A percentile compares a stretch with the other conserved stretches of the same genome.
Evolutionary conservation across 37 sponge, comb jelly and placozoan genomes (phyloP).

Genomic region (Mnemiopsis leidyi): DNA sequence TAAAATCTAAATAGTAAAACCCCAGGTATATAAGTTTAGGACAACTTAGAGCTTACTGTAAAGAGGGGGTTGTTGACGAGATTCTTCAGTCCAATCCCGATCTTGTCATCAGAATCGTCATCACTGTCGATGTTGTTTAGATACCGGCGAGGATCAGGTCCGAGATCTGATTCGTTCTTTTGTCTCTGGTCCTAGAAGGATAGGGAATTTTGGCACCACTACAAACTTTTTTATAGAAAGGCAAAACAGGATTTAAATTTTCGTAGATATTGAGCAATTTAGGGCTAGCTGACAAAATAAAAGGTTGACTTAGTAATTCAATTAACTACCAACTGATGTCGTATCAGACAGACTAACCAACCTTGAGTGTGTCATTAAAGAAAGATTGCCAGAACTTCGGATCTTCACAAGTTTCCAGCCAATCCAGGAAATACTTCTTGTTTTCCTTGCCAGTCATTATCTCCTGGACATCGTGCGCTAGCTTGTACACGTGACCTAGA

Average conservation of each 20-base stretch:
- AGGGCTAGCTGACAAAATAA: too few species aligned
- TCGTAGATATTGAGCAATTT: too few species aligned
- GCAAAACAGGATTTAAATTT: too few species aligned
- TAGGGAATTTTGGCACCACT: too few species aligned
- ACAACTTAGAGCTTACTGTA: conserved; percentile 32
- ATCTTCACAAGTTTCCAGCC: conserved; percentile 1
- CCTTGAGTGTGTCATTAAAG: conserved; percentile 46
- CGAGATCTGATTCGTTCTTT: conserved; percentile 18
- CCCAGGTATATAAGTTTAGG: too few species aligned
- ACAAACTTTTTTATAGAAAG: too few species aligned
- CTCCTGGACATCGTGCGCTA: conserved; percentile 6
- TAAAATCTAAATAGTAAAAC: too few species aligned
- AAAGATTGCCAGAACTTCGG: conserved; percentile 36
- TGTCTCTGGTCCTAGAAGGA: conserved; percentile 42
- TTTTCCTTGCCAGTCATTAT: conserved; percentile 9
- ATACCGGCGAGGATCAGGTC: background rate
- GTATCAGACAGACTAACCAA: too few species aligned
- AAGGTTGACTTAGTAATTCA: too few species aligned
- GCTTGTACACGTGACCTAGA: conserved; percentile 41
- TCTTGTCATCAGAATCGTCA: conserved; percentile 31
- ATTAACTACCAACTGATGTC: too few species aligned
- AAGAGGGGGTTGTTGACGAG: conserved; percentile 8
- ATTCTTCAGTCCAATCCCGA: conserved; percentile 42
- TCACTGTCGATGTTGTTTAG: conserved; percentile 14
- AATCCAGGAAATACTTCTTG: conserved; percentile 45